Percentiles rank a stretch among this genome's conserved stretches.
Evolutionary conservation across 2,113 vertebrate genomes (phyloP).

Genomic region (Rhipidura dahli): DNA sequence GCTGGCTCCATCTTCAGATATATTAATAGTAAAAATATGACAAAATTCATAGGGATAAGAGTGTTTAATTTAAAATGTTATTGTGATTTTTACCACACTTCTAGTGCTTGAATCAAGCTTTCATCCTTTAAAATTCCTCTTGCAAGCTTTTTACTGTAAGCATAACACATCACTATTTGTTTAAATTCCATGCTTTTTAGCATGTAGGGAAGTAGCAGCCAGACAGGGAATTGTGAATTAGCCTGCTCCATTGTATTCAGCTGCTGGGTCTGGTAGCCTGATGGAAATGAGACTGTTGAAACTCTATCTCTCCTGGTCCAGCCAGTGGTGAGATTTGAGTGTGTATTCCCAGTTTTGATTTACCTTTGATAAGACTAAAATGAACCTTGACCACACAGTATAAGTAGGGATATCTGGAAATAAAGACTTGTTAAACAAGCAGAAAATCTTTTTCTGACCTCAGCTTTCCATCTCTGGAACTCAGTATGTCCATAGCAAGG

Average conservation of each 20-base stretch:
- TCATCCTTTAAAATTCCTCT: background rate
- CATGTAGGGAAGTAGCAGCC: background rate
- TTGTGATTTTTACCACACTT: background rate
- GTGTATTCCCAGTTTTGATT: background rate
- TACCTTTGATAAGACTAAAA: background rate
- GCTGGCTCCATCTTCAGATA: background rate
- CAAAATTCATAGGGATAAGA: background rate
- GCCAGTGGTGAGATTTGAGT: background rate
- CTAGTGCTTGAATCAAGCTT: background rate
- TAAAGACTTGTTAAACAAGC: background rate
- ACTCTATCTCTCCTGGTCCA: background rate
- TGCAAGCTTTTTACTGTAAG: background rate
- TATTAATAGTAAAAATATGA: background rate
- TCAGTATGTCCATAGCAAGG: background rate
- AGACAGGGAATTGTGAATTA: background rate
- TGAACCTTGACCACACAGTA: background rate
- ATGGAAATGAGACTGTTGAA: background rate
- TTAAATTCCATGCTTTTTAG: background rate
- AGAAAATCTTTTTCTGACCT: background rate
- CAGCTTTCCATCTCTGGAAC: background rate
- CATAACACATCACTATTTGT: background rate
- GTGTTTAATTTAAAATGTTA: background rate
- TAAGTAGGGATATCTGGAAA: background rate
- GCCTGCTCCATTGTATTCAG: background rate
- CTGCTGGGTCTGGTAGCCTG: background rate